These are phyloP conservation scores for Drosophila subsilvestris DNA, from an alignment of 2,888 invertebrate genomes.

Conservation along the genomic window DNA sequence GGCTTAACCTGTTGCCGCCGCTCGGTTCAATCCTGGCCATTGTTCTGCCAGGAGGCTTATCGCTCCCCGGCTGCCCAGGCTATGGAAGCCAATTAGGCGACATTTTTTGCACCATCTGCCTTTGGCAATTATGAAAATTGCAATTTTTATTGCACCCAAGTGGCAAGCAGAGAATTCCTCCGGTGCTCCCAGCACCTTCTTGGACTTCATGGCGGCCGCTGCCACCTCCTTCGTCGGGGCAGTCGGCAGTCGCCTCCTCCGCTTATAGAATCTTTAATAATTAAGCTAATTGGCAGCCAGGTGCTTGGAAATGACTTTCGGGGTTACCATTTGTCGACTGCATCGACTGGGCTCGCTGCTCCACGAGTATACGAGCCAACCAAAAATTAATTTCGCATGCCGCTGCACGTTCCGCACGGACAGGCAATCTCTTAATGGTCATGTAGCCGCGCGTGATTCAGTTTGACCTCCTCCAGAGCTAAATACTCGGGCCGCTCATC, in stretches of 20 bases:
- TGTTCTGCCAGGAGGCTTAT: constrained; percentile 74
- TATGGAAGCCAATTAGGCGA: constrained; percentile 75
- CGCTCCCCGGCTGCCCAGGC: constrained; percentile 37
- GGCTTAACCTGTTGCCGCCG: constrained; percentile 50
- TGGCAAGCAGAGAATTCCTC: constrained; percentile 23
- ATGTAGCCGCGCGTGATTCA: constrained; percentile 76
- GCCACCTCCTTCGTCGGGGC: background rate
- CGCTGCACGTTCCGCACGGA: constrained; percentile 67
- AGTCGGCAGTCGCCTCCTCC: constrained; percentile 12
- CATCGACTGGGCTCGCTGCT: constrained; percentile 2
- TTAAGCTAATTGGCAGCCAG: constrained; percentile 81
- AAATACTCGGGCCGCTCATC: constrained; percentile 44
- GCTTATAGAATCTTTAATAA: constrained; percentile 75
- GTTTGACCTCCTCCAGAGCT: constrained; percentile 70
- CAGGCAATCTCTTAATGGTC: constrained; percentile 70
- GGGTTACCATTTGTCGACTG: constrained; percentile 14
- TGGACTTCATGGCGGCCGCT: background rate
- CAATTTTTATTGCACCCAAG: constrained; percentile 78
- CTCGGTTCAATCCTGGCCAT: constrained; percentile 57
- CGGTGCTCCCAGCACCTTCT: background rate
- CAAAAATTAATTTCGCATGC: constrained; percentile 78
- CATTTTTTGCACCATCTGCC: constrained; percentile 79
- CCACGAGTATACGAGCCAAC: background rate
- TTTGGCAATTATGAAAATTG: constrained; percentile 77
- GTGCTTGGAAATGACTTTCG: constrained; percentile 65